Conservation (phyloP, 2,797 vertebrate genomes). For the Bradypodion ventrale region DNA sequence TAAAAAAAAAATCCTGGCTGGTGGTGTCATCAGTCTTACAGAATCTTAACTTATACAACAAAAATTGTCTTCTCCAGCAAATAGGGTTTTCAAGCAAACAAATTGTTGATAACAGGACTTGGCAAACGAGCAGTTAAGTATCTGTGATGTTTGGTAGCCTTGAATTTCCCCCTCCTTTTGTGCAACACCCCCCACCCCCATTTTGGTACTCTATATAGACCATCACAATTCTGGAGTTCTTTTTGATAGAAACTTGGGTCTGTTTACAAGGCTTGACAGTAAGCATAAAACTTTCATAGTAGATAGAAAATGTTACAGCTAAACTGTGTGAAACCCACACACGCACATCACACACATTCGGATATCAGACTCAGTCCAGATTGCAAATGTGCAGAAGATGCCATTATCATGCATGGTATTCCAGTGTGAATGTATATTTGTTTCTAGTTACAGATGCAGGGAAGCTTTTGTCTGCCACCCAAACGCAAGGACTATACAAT, state of each 20-base stretch:
- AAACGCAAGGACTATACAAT: neutral
- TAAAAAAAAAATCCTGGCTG: too few species aligned
- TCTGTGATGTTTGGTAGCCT: neutral
- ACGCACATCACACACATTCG: neutral
- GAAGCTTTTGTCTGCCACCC: neutral
- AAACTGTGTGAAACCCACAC: slow-evolving; percentile 57
- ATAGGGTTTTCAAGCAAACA: neutral
- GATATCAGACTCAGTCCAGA: neutral
- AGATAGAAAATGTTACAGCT: neutral
- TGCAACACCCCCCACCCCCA: neutral
- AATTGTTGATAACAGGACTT: neutral
- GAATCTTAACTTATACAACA: too few species aligned
- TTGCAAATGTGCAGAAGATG: neutral
- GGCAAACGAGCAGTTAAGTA: neutral
- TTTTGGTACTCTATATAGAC: neutral
- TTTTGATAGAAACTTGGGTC: neutral
- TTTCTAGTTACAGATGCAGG: neutral
- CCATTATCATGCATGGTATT: neutral
- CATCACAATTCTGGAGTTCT: neutral
- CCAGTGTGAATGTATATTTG: neutral
- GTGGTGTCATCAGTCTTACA: too few species aligned
- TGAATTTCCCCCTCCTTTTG: neutral
- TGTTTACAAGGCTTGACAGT: neutral
- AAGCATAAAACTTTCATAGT: neutral
- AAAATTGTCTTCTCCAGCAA: neutral